Conservation (phyloP, 2,113 vertebrate species). For the Notechis scutatus region DNA sequence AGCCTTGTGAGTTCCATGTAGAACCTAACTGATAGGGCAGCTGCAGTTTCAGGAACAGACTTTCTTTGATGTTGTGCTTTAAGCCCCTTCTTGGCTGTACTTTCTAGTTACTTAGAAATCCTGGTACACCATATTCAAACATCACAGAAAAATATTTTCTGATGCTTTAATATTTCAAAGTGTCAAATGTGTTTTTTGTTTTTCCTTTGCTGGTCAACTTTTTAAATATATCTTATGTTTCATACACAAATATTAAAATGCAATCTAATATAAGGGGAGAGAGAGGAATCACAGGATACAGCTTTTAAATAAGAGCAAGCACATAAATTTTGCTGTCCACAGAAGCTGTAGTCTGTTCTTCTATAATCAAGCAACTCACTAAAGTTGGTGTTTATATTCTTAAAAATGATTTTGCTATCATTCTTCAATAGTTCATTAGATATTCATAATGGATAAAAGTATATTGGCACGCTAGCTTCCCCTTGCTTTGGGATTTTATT, state of each 20-base stretch:
- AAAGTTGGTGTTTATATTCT: neutral
- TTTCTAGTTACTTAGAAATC: neutral
- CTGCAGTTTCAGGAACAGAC: slow-evolving; percentile 14
- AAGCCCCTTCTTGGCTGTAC: slow-evolving; percentile 7
- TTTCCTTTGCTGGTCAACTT: neutral
- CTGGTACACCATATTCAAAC: neutral
- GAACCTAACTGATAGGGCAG: slow-evolving; percentile 12
- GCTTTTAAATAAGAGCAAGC: neutral
- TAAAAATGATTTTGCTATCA: neutral
- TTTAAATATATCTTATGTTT: neutral
- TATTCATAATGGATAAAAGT: neutral
- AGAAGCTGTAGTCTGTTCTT: neutral
- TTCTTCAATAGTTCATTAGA: neutral
- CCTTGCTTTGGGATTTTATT: neutral
- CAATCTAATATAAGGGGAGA: neutral
- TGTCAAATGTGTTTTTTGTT: neutral
- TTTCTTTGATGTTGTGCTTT: slow-evolving; percentile 13
- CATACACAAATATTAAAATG: neutral
- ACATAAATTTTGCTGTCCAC: neutral
- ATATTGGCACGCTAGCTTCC: neutral
- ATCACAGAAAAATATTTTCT: neutral
- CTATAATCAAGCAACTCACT: neutral
- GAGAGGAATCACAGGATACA: neutral
- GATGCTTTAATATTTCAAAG: slow-evolving; percentile 1
- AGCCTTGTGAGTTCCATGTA: neutral